A percentile compares a stretch with the other conserved stretches of the same genome.
Evolutionary conservation across 2,113 vertebrate species (phyloP).

Genomic region (Cyprinodon brontotheroides): DNA sequence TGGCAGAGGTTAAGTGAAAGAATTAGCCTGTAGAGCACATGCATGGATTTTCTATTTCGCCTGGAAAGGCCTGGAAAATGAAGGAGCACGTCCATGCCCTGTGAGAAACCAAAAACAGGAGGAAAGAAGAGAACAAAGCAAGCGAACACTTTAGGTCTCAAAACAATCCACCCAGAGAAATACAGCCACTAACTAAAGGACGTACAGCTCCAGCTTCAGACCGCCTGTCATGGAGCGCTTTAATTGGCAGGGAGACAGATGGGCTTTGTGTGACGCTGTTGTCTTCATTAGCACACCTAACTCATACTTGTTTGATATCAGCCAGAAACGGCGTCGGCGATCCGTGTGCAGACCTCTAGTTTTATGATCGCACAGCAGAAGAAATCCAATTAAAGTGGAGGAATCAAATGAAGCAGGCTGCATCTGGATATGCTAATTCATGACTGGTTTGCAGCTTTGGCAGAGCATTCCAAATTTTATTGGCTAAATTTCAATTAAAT

Average conservation of each 20-base stretch:
- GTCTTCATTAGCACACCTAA: slow-evolving; percentile 60
- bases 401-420: slow-evolving; percentile 70
- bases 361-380: slow-evolving; percentile 59
- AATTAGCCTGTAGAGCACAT: slow-evolving; percentile 28
- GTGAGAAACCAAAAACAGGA: slow-evolving; percentile 6
- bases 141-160: not conserved
- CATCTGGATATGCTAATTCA: slow-evolving; percentile 76
- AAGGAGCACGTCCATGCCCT: not conserved
- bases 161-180: slow-evolving; percentile 16
- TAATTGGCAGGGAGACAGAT: slow-evolving; percentile 52
- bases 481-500: slow-evolving; percentile 68
- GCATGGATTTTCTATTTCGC: slow-evolving; percentile 40
- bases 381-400: slow-evolving; percentile 76
- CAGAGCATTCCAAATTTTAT: slow-evolving; percentile 49
- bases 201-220: slow-evolving; percentile 46
- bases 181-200: slow-evolving; percentile 49
- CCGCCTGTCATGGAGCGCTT: slow-evolving; percentile 26
- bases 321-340: slow-evolving; percentile 26
- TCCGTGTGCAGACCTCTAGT: slow-evolving; percentile 14
- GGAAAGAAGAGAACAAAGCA: not conserved
- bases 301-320: slow-evolving; percentile 43
- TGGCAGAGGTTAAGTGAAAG: slow-evolving; percentile 25
- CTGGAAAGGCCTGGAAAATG: slow-evolving; percentile 1
- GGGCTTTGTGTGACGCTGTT: slow-evolving; percentile 40
- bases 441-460: slow-evolving; percentile 57